Base-by-base conservation (phyloP, 2,888 invertebrate genomes). In the Loripinus fragilis region DNA sequence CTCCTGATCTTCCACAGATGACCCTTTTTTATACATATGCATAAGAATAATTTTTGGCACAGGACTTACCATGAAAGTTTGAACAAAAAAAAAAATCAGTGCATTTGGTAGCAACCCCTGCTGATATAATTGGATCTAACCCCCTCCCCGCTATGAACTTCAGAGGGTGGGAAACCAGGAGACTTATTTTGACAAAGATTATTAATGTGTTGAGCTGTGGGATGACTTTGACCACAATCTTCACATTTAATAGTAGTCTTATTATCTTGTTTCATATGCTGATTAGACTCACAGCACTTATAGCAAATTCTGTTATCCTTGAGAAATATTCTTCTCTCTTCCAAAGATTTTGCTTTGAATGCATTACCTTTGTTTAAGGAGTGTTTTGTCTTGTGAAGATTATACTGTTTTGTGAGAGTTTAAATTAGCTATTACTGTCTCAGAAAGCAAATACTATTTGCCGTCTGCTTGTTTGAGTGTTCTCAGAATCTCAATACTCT, bases 1-100 rank as follows among this genome's bases (percentile, higher is more conserved):
- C 8, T 76, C 50, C 30, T n/a, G 33, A 28, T 76, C 76, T 12
- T 76, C 71, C 1, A 52, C 42, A 2, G 70, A 76, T 12, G 66
- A 20, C 12, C 25, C 17, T 38, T 5, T 38, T 38, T 8, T 38
- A 38, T 38, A 38, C 5, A 38, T 12, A 38, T 38, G 38, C 38
- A 38, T 12, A 38, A 38, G 38, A 38, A 38, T 38, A 12, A 20
- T 60, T 33, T 28, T 60, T 60, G 12, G 60, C 60, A 33, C 60
- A 60, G 10, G 60, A 60, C 28, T 60, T 60, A 10, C 60, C 60
- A 23, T 33, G 10, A 20, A 60, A 33, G 5, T 33, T 28, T 28
- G 33, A 28, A 33, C 60, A 30, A 33, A 30, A 60, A 33, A 30
- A 60, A 33, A 60, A 20, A 7, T 60, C 28, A 12, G 33, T 33